phyloP scores from a whole-genome alignment of 2,797 vertebrate genomes.

The Pipistrellus pygmaeus region DNA sequence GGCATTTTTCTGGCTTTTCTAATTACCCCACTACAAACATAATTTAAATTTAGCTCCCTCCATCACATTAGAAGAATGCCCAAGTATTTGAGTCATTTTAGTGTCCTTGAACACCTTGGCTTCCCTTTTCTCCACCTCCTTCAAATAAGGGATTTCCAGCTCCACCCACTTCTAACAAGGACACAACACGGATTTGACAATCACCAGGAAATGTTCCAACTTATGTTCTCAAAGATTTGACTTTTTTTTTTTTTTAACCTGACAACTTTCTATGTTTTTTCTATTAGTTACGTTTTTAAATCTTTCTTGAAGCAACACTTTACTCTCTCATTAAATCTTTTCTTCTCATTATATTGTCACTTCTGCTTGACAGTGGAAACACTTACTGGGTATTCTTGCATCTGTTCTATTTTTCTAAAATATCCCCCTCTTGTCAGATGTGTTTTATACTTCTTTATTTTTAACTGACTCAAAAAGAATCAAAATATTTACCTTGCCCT shows the following conservation, averaged over 20 bases:
- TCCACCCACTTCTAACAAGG: background rate
- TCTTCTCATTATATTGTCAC: constrained; percentile 1
- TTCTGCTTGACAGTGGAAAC: background rate
- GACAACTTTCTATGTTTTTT: constrained; percentile 27
- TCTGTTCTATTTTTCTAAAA: constrained; percentile 39
- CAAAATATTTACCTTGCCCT: constrained; percentile 28
- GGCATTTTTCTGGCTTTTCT: background rate
- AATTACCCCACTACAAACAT: background rate
- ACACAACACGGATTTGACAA: constrained; percentile 4
- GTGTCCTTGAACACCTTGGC: background rate
- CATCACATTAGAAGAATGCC: background rate
- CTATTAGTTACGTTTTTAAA: constrained; percentile 31
- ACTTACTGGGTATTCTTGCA: background rate
- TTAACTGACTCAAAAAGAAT: constrained; percentile 54
- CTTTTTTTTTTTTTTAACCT: background rate
- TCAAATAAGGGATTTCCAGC: background rate
- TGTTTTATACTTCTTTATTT: constrained; percentile 49
- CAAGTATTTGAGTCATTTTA: background rate
- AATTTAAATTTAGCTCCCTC: background rate
- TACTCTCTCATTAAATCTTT: background rate
- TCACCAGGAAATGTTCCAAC: background rate
- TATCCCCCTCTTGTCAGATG: background rate
- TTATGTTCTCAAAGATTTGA: background rate
- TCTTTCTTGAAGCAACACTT: constrained; percentile 41
- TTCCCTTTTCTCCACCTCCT: background rate